Evolutionary conservation across 35 echinoderm and acorn worm species (phyloP).

Genomic region (Strongylocentrotus purpuratus): DNA sequence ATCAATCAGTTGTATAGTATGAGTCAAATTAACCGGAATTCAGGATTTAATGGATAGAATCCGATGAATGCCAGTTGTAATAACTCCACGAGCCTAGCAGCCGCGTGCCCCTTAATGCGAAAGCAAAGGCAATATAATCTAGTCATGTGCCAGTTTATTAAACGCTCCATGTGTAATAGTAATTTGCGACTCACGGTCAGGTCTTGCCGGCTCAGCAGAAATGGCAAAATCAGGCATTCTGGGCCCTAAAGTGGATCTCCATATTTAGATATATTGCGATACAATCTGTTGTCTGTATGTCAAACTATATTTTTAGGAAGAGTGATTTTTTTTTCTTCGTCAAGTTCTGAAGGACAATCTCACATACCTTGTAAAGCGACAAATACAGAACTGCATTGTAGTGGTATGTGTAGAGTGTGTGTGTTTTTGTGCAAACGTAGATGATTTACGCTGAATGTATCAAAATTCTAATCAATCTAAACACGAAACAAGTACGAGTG

Average conservation of each 20-base stretch:
- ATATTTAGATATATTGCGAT: constrained; percentile 26
- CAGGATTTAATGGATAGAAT: not conserved
- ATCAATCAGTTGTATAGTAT: constrained; percentile 13
- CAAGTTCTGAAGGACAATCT: not conserved
- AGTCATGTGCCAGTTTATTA: not conserved
- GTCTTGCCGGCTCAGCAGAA: constrained; percentile 19
- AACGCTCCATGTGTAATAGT: constrained; percentile 14
- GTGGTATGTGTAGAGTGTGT: not conserved
- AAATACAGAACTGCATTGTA: not conserved
- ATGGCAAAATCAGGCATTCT: constrained; percentile 22
- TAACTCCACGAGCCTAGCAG: not conserved
- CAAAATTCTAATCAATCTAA: not conserved
- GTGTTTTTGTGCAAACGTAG: not conserved
- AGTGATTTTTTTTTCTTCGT: not conserved
- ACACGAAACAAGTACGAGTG: not conserved
- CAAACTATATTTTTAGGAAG: not conserved
- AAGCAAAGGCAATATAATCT: not conserved
- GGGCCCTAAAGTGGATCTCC: constrained; percentile 6
- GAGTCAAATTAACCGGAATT: constrained; percentile 10
- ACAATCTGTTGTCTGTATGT: not conserved
- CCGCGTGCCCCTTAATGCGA: not conserved
- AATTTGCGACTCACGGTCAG: constrained; percentile 27
- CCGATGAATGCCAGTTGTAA: constrained; percentile 1
- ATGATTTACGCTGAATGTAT: not conserved
- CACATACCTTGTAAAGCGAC: not conserved